These are phyloP conservation scores for Bursaphelenchus mucronatus DNA, from an alignment of 1,140 invertebrate species.

Conservation along the genomic window DNA sequence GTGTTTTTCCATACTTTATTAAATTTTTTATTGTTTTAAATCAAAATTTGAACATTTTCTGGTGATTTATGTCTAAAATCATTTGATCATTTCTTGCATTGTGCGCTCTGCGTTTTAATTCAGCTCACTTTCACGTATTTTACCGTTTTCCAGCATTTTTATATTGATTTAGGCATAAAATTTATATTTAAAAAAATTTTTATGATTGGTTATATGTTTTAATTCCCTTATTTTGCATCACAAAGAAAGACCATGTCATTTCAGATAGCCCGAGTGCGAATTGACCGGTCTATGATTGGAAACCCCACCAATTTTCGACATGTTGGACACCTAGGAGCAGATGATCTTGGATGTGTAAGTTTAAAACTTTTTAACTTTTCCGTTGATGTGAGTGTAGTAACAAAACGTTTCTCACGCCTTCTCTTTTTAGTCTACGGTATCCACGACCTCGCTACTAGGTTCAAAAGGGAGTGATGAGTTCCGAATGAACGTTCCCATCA, in stretches of 20 bases:
- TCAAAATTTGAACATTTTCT: too few species aligned
- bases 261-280: constrained; percentile 69
- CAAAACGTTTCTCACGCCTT: not conserved
- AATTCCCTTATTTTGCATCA: too few species aligned
- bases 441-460: constrained; percentile 79
- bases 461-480: constrained; percentile 80
- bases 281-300: constrained; percentile 86
- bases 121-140: too few species aligned
- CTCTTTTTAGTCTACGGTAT: constrained; percentile 69
- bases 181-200: too few species aligned
- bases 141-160: too few species aligned
- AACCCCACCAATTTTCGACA: constrained; percentile 84
- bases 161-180: too few species aligned
- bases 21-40: too few species aligned
- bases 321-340: constrained; percentile 83
- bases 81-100: too few species aligned
- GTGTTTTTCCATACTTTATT: too few species aligned
- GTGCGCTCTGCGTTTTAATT: too few species aligned
- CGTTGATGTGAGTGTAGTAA: constrained; percentile 37
- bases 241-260: constrained; percentile 19
- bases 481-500: constrained; percentile 64
- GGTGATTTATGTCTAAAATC: too few species aligned
- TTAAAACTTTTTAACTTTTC: constrained; percentile 37
- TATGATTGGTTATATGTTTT: too few species aligned
- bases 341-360: constrained; percentile 64